These are phyloP conservation scores for Nycteola revayana DNA, from an alignment of 2,888 invertebrate genomes.

Conservation along the genomic window DNA sequence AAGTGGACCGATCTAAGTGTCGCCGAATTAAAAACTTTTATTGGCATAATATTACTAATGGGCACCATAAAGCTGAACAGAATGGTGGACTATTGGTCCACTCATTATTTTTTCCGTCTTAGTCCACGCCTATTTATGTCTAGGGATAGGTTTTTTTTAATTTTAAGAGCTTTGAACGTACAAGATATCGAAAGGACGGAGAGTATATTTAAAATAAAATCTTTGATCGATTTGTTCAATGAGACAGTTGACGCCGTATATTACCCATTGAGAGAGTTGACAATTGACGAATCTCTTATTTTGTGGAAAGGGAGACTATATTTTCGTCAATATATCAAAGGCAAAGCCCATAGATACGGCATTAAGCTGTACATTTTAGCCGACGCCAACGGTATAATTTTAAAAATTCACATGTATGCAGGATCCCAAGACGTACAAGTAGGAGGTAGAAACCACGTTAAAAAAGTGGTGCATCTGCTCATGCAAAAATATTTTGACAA, in stretches of 20 bases:
- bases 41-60: slow-evolving; percentile 18
- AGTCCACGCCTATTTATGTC: slow-evolving; percentile 26
- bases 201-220: slow-evolving; percentile 29
- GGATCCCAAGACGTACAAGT: slow-evolving; percentile 18
- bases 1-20: slow-evolving; percentile 23
- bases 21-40: slow-evolving; percentile 18
- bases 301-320: slow-evolving; percentile 25
- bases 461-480: slow-evolving; percentile 20
- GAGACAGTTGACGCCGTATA: slow-evolving; percentile 18
- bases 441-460: slow-evolving; percentile 21
- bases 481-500: slow-evolving; percentile 22
- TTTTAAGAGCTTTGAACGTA: slow-evolving; percentile 29
- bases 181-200: slow-evolving; percentile 20
- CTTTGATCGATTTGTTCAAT: slow-evolving; percentile 27
- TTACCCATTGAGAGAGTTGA: slow-evolving; percentile 23
- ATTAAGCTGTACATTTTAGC: too few relatives aligned
- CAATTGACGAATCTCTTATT: slow-evolving; percentile 28
- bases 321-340: slow-evolving; percentile 28
- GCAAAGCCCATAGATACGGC: slow-evolving; percentile 21
- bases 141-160: slow-evolving; percentile 28
- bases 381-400: slow-evolving; percentile 22
- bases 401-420: slow-evolving; percentile 29
- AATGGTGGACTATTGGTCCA: slow-evolving; percentile 28
- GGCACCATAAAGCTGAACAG: slow-evolving; percentile 23
- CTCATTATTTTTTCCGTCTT: slow-evolving; percentile 25